phyloP scores from a whole-genome alignment of 2,888 invertebrate species.

The Pasiphila rectangulata region DNA sequence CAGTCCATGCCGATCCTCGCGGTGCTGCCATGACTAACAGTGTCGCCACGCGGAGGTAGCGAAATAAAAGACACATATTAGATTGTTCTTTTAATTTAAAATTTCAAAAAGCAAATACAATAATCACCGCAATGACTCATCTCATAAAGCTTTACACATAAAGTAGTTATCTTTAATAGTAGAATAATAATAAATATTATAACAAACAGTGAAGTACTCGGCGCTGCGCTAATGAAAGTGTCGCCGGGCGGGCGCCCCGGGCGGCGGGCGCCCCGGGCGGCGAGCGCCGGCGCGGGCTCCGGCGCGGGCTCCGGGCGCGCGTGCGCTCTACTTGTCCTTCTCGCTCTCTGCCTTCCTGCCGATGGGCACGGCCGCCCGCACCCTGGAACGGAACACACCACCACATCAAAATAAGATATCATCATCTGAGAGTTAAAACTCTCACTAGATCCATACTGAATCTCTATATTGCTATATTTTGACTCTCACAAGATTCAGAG shows the following conservation, averaged over 20 bases:
- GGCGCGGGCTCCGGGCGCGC: no score
- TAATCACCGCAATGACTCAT: slow-evolving; percentile 77
- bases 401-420: no score
- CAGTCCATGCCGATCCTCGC: no score
- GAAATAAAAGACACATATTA: slow-evolving; percentile 34
- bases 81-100: slow-evolving; percentile 77
- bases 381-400: slow-evolving; percentile 79
- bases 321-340: slow-evolving; percentile 88
- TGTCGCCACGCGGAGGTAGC: no score
- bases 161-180: slow-evolving; percentile 72
- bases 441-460: no score
- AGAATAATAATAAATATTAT: slow-evolving; percentile 72
- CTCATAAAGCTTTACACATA: slow-evolving; percentile 80
- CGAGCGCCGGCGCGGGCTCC: no score
- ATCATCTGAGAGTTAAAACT: no score
- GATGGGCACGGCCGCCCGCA: slow-evolving; percentile 93
- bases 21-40: no score
- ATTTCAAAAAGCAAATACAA: slow-evolving; percentile 81
- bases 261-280: no score
- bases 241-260: slow-evolving; percentile 73
- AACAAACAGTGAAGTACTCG: slow-evolving; percentile 72
- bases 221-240: slow-evolving; percentile 54
- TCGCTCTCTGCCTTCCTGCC: slow-evolving; percentile 92
- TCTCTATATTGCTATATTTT: no score
- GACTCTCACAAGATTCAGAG: no score